Evolutionary conservation across 2,113 vertebrate species (phyloP), one percentile per base, ranked within the genome.

Genomic region (Dipodomys merriami): DNA sequence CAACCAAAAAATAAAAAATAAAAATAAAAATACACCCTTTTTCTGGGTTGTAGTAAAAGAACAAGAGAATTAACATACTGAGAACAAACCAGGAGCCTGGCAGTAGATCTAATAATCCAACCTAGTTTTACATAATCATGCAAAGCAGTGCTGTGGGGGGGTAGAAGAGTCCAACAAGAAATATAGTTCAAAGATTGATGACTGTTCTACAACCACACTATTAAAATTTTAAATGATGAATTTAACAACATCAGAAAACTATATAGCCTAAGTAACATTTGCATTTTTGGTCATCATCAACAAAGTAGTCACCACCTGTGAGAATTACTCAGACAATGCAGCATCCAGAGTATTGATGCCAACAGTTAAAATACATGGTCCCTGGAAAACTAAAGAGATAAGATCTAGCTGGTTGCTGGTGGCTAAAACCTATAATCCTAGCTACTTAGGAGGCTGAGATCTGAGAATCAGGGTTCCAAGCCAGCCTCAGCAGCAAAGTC

Each of bases 41-140:
- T 82, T 92, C 76, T 93, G 80, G 83, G 86, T 81, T 71, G 68
- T 65, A 93, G 49, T 69, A 92, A 83, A 90, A 91, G 88, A 94
- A 85, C 35, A 80, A 79, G 62, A 46, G 80, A 94, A 86, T 53
- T 88, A 64, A 91, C 53, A 91, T 89, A 86, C 0, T 64, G 76
- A 92, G 29, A 6, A n/a, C 35, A 83, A 85, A 53, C 49, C 64
- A 81, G 73, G 72, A 49, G 35, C 53, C 62, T 67, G 49, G 67
- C 62, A 85, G 78, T 44, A 46, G 88, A 72, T 39, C 77, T 74
- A 13, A 82, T 84, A 44, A 95, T 33, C 60, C 82, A 68, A 81
- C 71, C 49, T 23, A 89, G 68, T 62, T 90, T 85, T 73, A 76
- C 19, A 62, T 46, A 65, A 79, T 77, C 65, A 27, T 83, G 33